Base-by-base conservation (phyloP, 2,888 invertebrate species). In the Sussaba pulchella region DNA sequence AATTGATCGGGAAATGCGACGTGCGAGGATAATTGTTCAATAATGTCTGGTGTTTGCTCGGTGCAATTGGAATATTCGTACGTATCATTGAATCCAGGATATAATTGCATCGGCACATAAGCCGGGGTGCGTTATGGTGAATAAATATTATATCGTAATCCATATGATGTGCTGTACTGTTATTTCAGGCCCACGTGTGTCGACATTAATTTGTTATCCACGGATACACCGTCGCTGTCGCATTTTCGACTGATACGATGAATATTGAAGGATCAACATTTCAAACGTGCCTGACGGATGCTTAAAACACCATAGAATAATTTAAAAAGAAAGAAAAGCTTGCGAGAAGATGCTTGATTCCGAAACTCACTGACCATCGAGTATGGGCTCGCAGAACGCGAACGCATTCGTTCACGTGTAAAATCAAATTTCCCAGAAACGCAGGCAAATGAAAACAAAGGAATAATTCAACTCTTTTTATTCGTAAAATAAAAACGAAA, bases 101-200 rank as follows among this genome's bases (percentile, higher is more conserved):
- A 17, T 61, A 61, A 61, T 21, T 41, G 41, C 41, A 9, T 61
- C 61, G 6, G 31, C 31, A 36, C n/a, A 57, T 57, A 57, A 36
- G 31, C 6, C 10, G n/a, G 9, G 17, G 31, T 5, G 57, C 59
- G 59, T 61, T 50, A 39, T 47, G 54, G 26, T 41, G 59, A 75
- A 67, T 67, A 59, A 75, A 75, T 52, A 52, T 52, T 50, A 50
- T 61, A 59, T 47, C 26, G 24, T 21, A 59, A 61, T 50, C 26
- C 26, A 50, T 10, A 24, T 17, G 57, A 36, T 36, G 17, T 17
- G 17, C n/a, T 31, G 21, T 17, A 6, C 14, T 61, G 21, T 41
- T 41, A 39, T 61, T 61, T 39, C 36, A 61, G 21, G 10, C 5
- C 24, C 26, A 9, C 47, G 47, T 47, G 36, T 36, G 43, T 17